Evolutionary conservation across 2,888 invertebrate species (phyloP), one percentile per base, ranked within the genome.

Genomic region (Homarus gammarus): DNA sequence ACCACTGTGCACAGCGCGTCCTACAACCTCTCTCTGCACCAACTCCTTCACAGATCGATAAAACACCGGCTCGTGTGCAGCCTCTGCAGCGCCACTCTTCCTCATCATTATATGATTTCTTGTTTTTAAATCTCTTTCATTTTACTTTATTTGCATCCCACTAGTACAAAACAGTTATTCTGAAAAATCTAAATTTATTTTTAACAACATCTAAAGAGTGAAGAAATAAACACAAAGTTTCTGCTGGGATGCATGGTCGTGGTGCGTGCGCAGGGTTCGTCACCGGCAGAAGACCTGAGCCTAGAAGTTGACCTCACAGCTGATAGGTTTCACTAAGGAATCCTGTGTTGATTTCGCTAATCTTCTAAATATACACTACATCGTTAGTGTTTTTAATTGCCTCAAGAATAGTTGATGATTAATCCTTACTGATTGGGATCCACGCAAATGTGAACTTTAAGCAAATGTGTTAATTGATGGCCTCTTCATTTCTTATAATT

Each of bases 21-120:
- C 83, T 22, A 72, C 72, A 49, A 40, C 70, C 33, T 83, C 82
- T 49, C 51, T 83, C 51, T 36, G 51, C 83, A 83, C 75, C 75
- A 75, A 75, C 44, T 75, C 75, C 18, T 15, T 51, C 72, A 38
- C 36, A 72, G 83, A 83, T 83, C 83, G 83, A 83, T 83, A 72
- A 44, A 75, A 75, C 75, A 75, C 75, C 75, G 75, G 75, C 75
- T 75, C 75, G 44, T n/a, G 38, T 75, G 75, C 75, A n/a, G n/a
- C 44, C 75, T 49, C 2, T 15, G n/a, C 12, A 10, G 31, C 75
- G 75, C 44, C 6, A n/a, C 49, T 27, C 44, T n/a, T 22, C 18
- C 70, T 27, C 10, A 10, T 27, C 36, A 6, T 18, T 18, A 5
- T 70, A 0, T 70, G 15, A 33, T 70, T 31, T 6, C 33, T 6